Evolutionary conservation across 64 coral and sea anemone species (phyloP).

Genomic region (Anthopleura sola): DNA sequence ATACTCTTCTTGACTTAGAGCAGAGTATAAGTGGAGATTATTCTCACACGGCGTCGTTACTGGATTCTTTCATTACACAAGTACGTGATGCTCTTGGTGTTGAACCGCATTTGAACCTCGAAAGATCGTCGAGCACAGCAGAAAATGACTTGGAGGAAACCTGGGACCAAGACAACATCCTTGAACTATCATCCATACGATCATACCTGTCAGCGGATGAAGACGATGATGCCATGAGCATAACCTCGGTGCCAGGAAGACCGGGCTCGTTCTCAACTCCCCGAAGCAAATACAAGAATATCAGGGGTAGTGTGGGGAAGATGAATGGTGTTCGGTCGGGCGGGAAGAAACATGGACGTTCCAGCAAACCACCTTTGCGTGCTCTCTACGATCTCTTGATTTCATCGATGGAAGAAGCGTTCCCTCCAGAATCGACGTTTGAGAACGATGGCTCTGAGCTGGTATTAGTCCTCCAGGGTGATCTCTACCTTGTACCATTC

Average conservation of each 20-base stretch:
- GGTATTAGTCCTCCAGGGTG: slow-evolving; percentile 88
- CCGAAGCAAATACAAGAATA: slow-evolving; percentile 34
- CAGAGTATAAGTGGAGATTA: slow-evolving; percentile 50
- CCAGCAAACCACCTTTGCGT: slow-evolving; percentile 73
- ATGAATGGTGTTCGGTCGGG: slow-evolving; percentile 79
- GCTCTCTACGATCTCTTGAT: slow-evolving; percentile 92
- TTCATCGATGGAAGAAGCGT: slow-evolving; percentile 80
- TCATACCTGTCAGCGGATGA: slow-evolving; percentile 83
- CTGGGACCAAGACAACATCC: slow-evolving; percentile 60
- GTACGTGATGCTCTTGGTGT: slow-evolving; percentile 81
- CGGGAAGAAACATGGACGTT: slow-evolving; percentile 34
- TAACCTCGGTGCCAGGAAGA: slow-evolving; percentile 50
- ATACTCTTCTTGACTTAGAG: slow-evolving; percentile 61
- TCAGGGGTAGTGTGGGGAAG: slow-evolving; percentile 58
- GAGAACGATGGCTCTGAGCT: slow-evolving; percentile 79
- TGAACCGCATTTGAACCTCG: slow-evolving; percentile 79
- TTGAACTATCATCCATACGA: slow-evolving; percentile 39
- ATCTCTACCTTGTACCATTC: slow-evolving; percentile 91
- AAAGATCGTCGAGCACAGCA: slow-evolving; percentile 34
- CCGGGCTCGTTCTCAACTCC: slow-evolving; percentile 55
- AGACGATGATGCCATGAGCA: slow-evolving; percentile 68
- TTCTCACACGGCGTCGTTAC: slow-evolving; percentile 51
- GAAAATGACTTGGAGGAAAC: slow-evolving; percentile 71
- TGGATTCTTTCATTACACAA: slow-evolving; percentile 82
- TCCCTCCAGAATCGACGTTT: slow-evolving; percentile 66